Base-by-base conservation (phyloP, 2,797 vertebrate species). In the Halcyon smyrnensis region DNA sequence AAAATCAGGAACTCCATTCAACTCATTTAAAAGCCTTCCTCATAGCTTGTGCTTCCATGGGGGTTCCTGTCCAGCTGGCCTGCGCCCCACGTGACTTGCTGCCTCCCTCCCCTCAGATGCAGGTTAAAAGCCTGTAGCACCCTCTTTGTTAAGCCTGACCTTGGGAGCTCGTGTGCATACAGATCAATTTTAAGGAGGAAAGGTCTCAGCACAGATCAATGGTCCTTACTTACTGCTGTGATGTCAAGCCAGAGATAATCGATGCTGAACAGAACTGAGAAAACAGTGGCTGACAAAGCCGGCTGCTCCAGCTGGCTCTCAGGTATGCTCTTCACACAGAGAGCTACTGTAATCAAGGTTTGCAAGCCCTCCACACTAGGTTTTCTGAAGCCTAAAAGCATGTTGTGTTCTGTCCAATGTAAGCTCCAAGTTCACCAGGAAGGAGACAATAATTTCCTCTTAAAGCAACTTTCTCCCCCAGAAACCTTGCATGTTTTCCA, bases 21-120 rank as follows among this genome's bases (percentile, higher is more conserved):
- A 5, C 37, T n/a, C 20, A 9, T 15, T 41, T n/a, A 37, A 83
- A 70, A 56, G 30, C 36, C 32, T 27, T 46, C 74, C 34, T 45
- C 51, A 15, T 8, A 74, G 60, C 15, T 0, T 0, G 9, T 4
- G 9, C 46, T 37, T 80, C 73, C 0, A 0, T 13, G 43, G n/a
- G 2, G 2, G 28, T 3, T 43, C 57, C 79, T 63, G 19, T 9
- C 45, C 63, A 20, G 24, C 15, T n/a, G 8, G 19, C 65, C 65
- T 54, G 57, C 2, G 5, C 8, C 6, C 45, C 20, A 12, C 2
- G 7, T 1, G 4, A 39, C 84, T 57, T 64, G 50, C 68, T 84
- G 75, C 37, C 56, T 59, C 56, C 21, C 36, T 80, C 32, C 28
- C 20, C 21, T 23, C 70, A 51, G 36, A 30, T 2, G 17, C 34